Percentiles rank a stretch among this genome's conserved stretches.
Conservation (phyloP, 2,888 invertebrate species). For the Neoaliturus tenellus region DNA sequence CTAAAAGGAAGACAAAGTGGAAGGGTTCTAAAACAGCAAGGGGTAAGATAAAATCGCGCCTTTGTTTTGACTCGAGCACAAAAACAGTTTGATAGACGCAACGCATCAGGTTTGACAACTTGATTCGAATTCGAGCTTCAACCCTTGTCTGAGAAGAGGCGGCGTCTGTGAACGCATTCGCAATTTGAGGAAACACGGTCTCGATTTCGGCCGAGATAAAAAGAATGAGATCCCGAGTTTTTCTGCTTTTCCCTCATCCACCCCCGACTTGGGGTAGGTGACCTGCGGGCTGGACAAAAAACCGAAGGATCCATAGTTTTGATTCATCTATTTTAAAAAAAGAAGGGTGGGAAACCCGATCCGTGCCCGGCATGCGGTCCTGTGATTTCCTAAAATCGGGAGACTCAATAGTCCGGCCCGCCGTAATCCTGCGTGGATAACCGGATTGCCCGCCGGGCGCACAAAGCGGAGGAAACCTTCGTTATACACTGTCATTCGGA, state of each 20-base stretch:
- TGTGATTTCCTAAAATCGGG: slow-evolving; percentile 21
- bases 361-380: slow-evolving; percentile 49
- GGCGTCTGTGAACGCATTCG: slow-evolving; percentile 19
- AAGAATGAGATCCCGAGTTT: not conserved
- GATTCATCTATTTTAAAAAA: slow-evolving; percentile 29
- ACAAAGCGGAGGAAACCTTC: slow-evolving; percentile 14
- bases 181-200: slow-evolving; percentile 40
- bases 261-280: slow-evolving; percentile 35
- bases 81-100: slow-evolving; percentile 34
- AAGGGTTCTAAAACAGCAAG: slow-evolving; percentile 37
- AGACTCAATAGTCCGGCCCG: not conserved
- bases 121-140: slow-evolving; percentile 38
- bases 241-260: not conserved
- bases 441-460: not conserved
- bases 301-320: not conserved
- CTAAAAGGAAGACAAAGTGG: slow-evolving; percentile 9
- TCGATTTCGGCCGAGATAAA: slow-evolving; percentile 44
- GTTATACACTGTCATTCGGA: too few relatives aligned
- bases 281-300: slow-evolving; percentile 29
- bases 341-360: slow-evolving; percentile 48
- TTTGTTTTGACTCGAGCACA: slow-evolving; percentile 48
- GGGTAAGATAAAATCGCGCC: slow-evolving; percentile 22
- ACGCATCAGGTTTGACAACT: slow-evolving; percentile 41
- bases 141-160: slow-evolving; percentile 17
- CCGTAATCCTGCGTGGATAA: slow-evolving; percentile 50